phyloP scores from a whole-genome alignment of 2,113 vertebrate species.

The Eleginops maclovinus region DNA sequence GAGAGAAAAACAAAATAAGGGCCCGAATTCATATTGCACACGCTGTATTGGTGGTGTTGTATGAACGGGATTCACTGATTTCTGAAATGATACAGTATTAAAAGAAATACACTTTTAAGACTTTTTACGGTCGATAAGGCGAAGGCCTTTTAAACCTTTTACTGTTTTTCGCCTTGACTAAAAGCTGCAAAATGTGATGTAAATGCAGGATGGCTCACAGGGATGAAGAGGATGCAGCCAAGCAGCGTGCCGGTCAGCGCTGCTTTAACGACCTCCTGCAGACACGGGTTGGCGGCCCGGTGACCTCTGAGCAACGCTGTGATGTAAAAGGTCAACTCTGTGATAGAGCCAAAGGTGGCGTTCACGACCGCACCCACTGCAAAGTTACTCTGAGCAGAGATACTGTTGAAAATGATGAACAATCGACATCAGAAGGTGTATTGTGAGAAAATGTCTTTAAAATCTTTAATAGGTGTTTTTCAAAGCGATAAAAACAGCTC shows the following conservation, averaged over 20 bases:
- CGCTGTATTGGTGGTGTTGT: neutral
- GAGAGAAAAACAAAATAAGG: slow-evolving; percentile 16
- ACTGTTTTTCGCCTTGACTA: neutral
- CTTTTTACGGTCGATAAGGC: neutral
- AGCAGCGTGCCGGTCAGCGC: slow-evolving; percentile 89
- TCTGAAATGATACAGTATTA: neutral
- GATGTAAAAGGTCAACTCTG: slow-evolving; percentile 93
- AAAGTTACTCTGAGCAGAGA: slow-evolving; percentile 92
- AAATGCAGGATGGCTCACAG: slow-evolving; percentile 79
- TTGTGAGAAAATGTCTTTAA: neutral
- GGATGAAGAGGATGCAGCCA: slow-evolving; percentile 90
- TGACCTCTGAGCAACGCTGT: slow-evolving; percentile 88
- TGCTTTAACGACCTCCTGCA: slow-evolving; percentile 89
- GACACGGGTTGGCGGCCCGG: slow-evolving; percentile 82
- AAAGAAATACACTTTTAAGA: neutral
- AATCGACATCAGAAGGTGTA: neutral
- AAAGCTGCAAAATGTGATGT: neutral
- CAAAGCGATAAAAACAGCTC: neutral
- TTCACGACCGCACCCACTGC: slow-evolving; percentile 91
- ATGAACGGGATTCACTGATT: neutral
- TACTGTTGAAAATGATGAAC: slow-evolving; percentile 70
- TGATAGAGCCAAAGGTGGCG: slow-evolving; percentile 91
- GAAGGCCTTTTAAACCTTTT: neutral
- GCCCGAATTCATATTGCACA: neutral
- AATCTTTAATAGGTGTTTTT: slow-evolving; percentile 3